These are phyloP conservation scores for Gnathonemus longibarbis DNA, from an alignment of 2,113 vertebrate genomes.

Conservation along the genomic window DNA sequence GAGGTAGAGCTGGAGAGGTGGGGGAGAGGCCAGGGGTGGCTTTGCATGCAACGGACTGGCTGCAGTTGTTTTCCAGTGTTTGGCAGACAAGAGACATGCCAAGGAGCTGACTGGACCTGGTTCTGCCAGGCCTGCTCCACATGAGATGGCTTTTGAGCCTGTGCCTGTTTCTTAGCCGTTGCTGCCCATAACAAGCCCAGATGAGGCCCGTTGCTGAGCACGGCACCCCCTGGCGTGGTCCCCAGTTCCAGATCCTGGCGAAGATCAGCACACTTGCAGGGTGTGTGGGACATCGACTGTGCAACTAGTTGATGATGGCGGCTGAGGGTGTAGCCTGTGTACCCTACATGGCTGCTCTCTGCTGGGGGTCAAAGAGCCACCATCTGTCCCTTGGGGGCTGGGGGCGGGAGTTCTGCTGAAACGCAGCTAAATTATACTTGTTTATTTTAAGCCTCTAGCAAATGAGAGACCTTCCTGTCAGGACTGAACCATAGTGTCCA, in stretches of 20 bases:
- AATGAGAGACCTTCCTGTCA: conserved; percentile 19
- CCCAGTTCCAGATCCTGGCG: background rate
- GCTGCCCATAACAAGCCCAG: background rate
- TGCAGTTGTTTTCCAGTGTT: background rate
- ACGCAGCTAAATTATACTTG: conserved; percentile 30
- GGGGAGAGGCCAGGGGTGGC: background rate
- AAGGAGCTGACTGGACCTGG: background rate
- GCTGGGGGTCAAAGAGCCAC: background rate
- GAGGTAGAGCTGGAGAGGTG: background rate
- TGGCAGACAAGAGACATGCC: background rate
- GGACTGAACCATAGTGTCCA: conserved; percentile 32
- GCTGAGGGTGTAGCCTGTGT: background rate
- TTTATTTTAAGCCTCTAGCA: conserved; percentile 24
- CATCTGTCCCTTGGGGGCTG: background rate
- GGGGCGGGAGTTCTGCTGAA: conserved; percentile 3
- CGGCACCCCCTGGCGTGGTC: background rate
- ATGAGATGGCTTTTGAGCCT: background rate
- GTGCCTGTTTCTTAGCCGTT: background rate
- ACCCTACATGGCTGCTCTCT: background rate
- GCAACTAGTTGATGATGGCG: background rate
- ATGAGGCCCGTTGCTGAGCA: background rate
- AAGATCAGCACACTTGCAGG: background rate
- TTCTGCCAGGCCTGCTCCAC: background rate
- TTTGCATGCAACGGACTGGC: background rate
- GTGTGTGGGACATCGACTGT: background rate